phyloP scores from a whole-genome alignment of 2,888 invertebrate species.

The Branchipolynoe longqiensis region DNA sequence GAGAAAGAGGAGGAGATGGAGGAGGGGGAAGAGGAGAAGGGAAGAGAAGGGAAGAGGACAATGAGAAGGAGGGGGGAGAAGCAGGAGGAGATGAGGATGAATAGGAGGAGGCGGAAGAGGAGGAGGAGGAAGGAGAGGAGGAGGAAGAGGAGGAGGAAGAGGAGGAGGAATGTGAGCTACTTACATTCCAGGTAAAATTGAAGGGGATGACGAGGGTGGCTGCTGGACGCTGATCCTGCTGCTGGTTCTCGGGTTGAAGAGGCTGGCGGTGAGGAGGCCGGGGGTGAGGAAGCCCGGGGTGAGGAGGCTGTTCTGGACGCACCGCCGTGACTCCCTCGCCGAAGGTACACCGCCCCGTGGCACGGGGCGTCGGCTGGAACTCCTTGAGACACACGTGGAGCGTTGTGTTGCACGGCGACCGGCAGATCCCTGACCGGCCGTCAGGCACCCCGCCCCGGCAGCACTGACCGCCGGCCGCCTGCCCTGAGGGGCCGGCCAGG shows the following conservation, averaged over 20 bases:
- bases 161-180: background rate
- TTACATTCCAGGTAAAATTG: constrained; percentile 13
- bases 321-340: background rate
- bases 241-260: background rate
- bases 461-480: constrained; percentile 9
- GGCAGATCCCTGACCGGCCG: background rate
- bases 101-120: background rate
- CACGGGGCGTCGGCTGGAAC: background rate
- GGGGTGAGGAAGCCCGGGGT: background rate
- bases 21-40: no score
- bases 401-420: background rate
- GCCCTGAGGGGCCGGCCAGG: background rate
- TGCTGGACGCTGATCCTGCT: no score
- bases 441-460: background rate
- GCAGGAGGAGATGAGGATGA: background rate
- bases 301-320: background rate
- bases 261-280: background rate
- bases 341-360: constrained; percentile 12
- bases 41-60: no score
- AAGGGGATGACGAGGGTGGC: background rate
- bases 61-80: no score
- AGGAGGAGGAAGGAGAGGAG: no score
- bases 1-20: no score
- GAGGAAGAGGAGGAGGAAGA: background rate
- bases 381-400: constrained; percentile 28